These are phyloP conservation scores for Melanostoma scalare DNA, from an alignment of 2,888 invertebrate species.

Conservation along the genomic window DNA sequence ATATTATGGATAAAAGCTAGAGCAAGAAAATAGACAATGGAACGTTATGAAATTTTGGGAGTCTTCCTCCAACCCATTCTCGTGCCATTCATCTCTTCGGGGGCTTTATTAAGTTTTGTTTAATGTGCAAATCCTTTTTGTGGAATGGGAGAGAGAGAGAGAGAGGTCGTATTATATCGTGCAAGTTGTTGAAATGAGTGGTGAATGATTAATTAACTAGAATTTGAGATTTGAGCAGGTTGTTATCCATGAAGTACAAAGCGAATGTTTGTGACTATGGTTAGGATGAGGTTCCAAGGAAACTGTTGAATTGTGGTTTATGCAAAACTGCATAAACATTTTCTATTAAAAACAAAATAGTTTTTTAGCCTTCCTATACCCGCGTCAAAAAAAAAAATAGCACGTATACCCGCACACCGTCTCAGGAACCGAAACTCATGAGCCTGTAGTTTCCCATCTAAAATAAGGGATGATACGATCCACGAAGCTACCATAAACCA, in stretches of 20 bases:
- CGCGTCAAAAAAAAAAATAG: too few relatives aligned
- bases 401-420: too few relatives aligned
- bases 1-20: slow-evolving; percentile 40
- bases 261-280: neutral
- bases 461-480: too few relatives aligned
- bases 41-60: slow-evolving; percentile 58
- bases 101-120: slow-evolving; percentile 72
- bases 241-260: slow-evolving; percentile 1
- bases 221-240: slow-evolving; percentile 45
- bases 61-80: slow-evolving; percentile 9
- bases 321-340: too few relatives aligned
- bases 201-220: slow-evolving; percentile 66
- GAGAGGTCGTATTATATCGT: slow-evolving; percentile 35
- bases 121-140: slow-evolving; percentile 66
- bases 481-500: too few relatives aligned
- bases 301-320: slow-evolving; percentile 48
- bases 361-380: too few relatives aligned
- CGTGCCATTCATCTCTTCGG: slow-evolving; percentile 44
- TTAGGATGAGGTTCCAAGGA: neutral
- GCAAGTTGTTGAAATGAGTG: slow-evolving; percentile 58
- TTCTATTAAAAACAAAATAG: too few relatives aligned
- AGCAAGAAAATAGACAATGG: slow-evolving; percentile 64
- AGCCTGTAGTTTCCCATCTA: too few relatives aligned
- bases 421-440: too few relatives aligned
- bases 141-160: slow-evolving; percentile 10